Evolutionary conservation across 2,797 vertebrate genomes (phyloP).

Genomic region (Cirrhinus molitorella): DNA sequence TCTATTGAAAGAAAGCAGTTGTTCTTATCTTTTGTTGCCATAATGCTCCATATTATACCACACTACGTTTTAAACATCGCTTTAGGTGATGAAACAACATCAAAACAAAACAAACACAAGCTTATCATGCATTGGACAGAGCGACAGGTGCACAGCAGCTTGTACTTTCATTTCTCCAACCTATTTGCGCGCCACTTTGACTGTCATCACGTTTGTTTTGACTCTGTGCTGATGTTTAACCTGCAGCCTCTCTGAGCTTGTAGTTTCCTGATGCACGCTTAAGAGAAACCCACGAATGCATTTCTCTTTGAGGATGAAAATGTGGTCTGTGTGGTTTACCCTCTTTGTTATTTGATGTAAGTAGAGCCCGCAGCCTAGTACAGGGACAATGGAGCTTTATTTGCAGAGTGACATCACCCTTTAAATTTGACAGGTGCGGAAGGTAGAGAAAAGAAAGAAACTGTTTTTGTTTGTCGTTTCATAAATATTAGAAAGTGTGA

Average conservation of each 20-base stretch:
- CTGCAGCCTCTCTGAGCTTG: background rate
- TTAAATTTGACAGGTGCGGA: slow-evolving; percentile 29
- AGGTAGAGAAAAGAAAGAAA: background rate
- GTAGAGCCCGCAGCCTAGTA: slow-evolving; percentile 9
- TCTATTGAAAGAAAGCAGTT: background rate
- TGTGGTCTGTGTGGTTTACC: background rate
- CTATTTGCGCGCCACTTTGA: background rate
- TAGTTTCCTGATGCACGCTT: background rate
- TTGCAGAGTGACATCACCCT: slow-evolving; percentile 17
- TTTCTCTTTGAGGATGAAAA: background rate
- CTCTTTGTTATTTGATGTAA: slow-evolving; percentile 25
- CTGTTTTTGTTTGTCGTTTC: background rate
- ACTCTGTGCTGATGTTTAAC: background rate
- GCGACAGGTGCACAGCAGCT: background rate
- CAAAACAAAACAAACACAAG: background rate
- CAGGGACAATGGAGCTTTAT: background rate
- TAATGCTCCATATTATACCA: background rate
- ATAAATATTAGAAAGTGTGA: background rate
- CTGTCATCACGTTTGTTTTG: background rate
- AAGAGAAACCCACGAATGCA: background rate
- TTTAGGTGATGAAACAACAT: background rate
- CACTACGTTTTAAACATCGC: background rate
- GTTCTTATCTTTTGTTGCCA: background rate
- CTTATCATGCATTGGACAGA: background rate
- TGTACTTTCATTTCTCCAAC: background rate